phyloP scores from a whole-genome alignment of 2,797 vertebrate species.

The Enteromius paludinosus region DNA sequence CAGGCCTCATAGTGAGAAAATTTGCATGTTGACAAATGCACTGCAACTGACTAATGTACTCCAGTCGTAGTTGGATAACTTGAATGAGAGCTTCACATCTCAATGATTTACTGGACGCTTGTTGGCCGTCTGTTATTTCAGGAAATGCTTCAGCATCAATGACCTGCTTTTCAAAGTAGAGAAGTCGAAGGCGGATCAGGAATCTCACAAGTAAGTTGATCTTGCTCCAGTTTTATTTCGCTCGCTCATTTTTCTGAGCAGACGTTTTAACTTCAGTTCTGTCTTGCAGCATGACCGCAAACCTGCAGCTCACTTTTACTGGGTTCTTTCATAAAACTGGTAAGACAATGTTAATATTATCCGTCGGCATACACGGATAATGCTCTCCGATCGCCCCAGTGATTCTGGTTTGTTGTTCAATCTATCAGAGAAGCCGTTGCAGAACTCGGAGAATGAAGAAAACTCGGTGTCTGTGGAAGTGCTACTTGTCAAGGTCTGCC shows the following conservation, averaged over 20 bases:
- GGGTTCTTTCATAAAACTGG: slow-evolving; percentile 98
- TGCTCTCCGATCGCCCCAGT: not conserved
- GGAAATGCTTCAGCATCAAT: slow-evolving; percentile 91
- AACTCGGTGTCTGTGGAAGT: slow-evolving; percentile 89
- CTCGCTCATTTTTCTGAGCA: not conserved
- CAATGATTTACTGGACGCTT: not conserved
- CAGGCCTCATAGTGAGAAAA: not conserved
- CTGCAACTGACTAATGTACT: not conserved
- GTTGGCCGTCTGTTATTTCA: slow-evolving; percentile 60
- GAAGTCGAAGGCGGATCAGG: slow-evolving; percentile 92
- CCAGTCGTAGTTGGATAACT: not conserved
- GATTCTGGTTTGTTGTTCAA: slow-evolving; percentile 20
- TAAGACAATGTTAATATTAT: slow-evolving; percentile 67
- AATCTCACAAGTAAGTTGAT: slow-evolving; percentile 86
- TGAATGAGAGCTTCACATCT: not conserved
- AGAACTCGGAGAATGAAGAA: slow-evolving; percentile 91
- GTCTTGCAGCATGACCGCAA: slow-evolving; percentile 85
- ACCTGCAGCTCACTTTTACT: slow-evolving; percentile 96
- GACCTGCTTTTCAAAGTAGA: slow-evolving; percentile 93
- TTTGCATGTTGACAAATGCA: slow-evolving; percentile 26
- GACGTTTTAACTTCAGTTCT: slow-evolving; percentile 8
- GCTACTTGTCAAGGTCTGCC: slow-evolving; percentile 90
- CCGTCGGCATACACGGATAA: not conserved
- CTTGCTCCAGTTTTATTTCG: not conserved
- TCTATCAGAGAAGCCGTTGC: slow-evolving; percentile 84